phyloP scores from a whole-genome alignment of 2,113 vertebrate species.

The Anguilla japonica region DNA sequence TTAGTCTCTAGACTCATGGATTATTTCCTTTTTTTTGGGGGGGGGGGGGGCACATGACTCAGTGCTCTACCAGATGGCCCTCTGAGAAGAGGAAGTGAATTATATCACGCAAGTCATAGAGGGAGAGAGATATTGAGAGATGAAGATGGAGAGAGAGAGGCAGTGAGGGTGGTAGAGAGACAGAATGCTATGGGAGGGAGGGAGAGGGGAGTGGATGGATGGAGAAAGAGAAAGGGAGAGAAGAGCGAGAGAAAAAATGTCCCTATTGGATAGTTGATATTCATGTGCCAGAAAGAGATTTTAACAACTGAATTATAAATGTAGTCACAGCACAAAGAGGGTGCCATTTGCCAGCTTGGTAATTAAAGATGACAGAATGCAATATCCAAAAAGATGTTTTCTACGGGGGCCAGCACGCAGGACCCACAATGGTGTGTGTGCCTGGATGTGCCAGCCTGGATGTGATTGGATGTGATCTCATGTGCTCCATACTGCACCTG shows the following conservation, averaged over 20 bases:
- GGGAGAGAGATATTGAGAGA: not conserved
- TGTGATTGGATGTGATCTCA: not conserved
- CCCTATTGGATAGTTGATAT: not conserved
- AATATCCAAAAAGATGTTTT: slow-evolving; percentile 3
- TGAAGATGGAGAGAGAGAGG: not conserved
- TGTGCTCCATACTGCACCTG: not conserved
- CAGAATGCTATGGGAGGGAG: too few species aligned
- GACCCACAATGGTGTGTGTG: not conserved
- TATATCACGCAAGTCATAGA: not conserved
- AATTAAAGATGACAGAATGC: slow-evolving; percentile 6
- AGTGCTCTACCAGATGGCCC: slow-evolving; percentile 9
- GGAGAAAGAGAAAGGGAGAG: not conserved
- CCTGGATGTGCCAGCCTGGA: not conserved
- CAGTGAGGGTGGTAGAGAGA: too few species aligned
- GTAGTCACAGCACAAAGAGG: not conserved
- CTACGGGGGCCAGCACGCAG: not conserved
- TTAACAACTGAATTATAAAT: not conserved
- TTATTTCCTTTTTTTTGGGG: not conserved
- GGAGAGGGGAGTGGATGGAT: not conserved
- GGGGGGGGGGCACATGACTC: not conserved
- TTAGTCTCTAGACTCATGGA: not conserved
- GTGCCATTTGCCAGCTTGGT: not conserved
- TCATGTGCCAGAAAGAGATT: not conserved
- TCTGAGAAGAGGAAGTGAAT: not conserved
- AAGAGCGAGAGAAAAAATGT: not conserved